Base-by-base conservation (phyloP, 2,888 invertebrate genomes). In the Gasteruption jaculator region DNA sequence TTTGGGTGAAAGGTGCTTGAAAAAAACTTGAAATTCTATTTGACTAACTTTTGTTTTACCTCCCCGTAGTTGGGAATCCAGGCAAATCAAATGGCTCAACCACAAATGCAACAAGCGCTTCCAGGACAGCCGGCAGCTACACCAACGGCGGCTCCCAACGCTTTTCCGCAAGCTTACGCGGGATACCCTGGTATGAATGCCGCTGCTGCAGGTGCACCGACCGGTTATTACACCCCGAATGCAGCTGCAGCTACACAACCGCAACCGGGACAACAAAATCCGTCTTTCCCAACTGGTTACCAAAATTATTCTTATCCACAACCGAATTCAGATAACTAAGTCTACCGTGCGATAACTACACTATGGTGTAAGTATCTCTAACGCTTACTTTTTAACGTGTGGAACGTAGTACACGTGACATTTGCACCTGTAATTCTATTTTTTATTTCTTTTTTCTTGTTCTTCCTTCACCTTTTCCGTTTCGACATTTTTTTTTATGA, bases 271-370 rank as follows among this genome's bases (percentile, higher is more conserved):
- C 70, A 70, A 47, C 68, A 68, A 48, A 66, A 65, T 52, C 65
- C 68, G 41, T 60, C 64, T 48, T 68, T 68, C 44, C 66, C 67
- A 40, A 53, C 62, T 45, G 65, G 63, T 30, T 71, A 71, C 53
- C 70, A 71, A 49, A 71, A 69, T 49, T 71, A 71, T 43, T 61
- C 69, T 25, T 71, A 68, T 42, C 58, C 70, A 29, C 70, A 71
- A 46, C 55, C 64, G 27, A 68, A 58, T 43, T 59, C 68, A 46
- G 69, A 69, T 43, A 71, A 70, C 52, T 68, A 60, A 69, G 48
- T n/a, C 50, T 50, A 48, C 52, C 51, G 46, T 39, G 38, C 31
- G 25, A 41, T 38, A 43, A 46, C 45, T 43, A 52, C 41, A 41
- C n/a, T 48, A 58, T 57, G 53, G 54, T 61, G 65, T 65, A 56